These are phyloP conservation scores for Mormyrops boulengeri DNA, from an alignment of 2,797 vertebrate species.

Conservation along the genomic window DNA sequence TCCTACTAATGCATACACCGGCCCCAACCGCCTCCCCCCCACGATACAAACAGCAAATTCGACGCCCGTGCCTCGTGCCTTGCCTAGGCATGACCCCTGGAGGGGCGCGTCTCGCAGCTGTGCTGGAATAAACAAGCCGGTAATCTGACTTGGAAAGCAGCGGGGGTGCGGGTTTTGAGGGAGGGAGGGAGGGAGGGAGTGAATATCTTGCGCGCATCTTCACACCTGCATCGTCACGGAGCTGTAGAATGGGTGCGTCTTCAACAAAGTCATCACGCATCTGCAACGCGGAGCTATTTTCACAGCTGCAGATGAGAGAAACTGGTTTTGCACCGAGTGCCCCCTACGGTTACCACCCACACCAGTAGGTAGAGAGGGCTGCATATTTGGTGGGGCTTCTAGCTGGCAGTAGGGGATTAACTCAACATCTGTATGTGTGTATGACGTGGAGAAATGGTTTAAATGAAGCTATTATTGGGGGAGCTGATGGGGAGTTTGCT, in stretches of 20 bases:
- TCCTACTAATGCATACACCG: background rate
- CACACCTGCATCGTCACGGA: constrained; percentile 6
- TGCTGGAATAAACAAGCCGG: background rate
- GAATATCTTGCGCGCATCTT: background rate
- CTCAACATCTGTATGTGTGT: background rate
- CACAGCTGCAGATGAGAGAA: background rate
- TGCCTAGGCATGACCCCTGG: background rate
- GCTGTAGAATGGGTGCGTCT: background rate
- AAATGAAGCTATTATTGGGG: background rate
- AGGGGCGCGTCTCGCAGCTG: background rate
- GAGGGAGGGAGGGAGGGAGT: background rate
- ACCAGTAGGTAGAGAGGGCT: background rate
- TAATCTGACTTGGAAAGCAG: constrained; percentile 3
- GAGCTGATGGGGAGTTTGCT: background rate
- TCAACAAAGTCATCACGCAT: background rate
- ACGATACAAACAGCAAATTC: background rate
- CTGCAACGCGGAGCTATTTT: background rate
- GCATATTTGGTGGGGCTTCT: background rate
- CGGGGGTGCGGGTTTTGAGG: background rate
- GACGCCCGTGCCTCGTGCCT: background rate
- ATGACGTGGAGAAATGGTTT: background rate
- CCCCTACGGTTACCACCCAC: no score
- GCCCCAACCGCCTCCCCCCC: background rate
- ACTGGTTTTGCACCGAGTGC: background rate
- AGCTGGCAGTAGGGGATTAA: background rate